phyloP scores from a whole-genome alignment of 2,113 vertebrate species.

The Eurypyga helias region DNA sequence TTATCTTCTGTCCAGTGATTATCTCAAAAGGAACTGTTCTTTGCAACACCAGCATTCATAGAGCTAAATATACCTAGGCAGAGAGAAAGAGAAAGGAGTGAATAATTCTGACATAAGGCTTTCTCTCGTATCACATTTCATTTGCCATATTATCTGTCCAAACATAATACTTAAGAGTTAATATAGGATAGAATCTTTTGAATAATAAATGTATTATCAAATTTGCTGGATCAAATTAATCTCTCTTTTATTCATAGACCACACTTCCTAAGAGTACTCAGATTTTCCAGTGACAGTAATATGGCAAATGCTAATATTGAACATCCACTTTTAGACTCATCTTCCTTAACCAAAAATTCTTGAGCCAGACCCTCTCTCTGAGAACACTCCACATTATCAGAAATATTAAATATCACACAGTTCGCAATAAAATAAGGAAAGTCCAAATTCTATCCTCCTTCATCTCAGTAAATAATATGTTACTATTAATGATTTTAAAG shows the following conservation, averaged over 20 bases:
- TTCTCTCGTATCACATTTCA: not conserved
- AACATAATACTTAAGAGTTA: not conserved
- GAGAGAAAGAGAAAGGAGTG: constrained; percentile 2
- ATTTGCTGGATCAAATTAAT: not conserved
- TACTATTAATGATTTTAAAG: not conserved
- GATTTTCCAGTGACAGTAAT: not conserved
- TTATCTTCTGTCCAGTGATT: constrained; percentile 64
- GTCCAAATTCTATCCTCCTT: not conserved
- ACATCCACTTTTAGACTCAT: not conserved
- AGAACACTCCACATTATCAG: not conserved
- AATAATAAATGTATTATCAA: not conserved
- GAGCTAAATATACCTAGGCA: constrained; percentile 51
- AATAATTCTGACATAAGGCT: not conserved
- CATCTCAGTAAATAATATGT: not conserved
- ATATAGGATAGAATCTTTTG: not conserved
- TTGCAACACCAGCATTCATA: constrained; percentile 38
- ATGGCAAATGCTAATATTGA: not conserved
- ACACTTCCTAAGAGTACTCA: not conserved
- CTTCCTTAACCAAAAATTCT: not conserved
- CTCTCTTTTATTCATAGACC: not conserved
- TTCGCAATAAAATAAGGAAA: not conserved
- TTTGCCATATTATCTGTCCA: not conserved
- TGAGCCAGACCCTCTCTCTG: not conserved
- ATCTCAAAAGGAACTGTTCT: constrained; percentile 27
- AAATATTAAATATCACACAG: not conserved